Evolutionary conservation across 2,888 invertebrate genomes (phyloP).

Genomic region (Volucella inflata): DNA sequence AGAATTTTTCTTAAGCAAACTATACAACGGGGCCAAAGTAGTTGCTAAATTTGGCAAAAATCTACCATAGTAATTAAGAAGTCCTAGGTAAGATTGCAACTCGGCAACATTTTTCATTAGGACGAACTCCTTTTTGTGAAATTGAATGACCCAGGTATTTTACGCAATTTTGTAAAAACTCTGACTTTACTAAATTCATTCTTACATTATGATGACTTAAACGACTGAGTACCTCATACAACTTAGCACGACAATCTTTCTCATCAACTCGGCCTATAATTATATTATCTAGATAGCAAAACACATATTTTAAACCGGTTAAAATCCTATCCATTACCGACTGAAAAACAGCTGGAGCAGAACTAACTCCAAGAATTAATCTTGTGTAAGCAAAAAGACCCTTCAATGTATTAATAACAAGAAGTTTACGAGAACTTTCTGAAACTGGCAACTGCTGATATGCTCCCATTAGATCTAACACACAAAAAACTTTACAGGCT

Average conservation of each 20-base stretch:
- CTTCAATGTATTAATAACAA: conserved; percentile 8
- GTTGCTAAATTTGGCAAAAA: conserved; percentile 16
- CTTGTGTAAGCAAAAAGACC: conserved; percentile 15
- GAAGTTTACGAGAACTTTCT: conserved; percentile 15
- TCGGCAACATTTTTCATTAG: conserved; percentile 31
- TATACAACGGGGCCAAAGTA: conserved; percentile 10
- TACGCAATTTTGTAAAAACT: neutral
- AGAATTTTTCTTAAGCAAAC: conserved; percentile 17
- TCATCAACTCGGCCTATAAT: conserved; percentile 34
- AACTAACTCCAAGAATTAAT: conserved; percentile 45
- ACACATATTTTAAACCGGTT: conserved; percentile 18
- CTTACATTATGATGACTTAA: conserved; percentile 2
- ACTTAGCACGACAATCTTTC: no score
- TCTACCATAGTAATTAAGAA: conserved; percentile 25
- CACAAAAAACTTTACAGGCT: no score
- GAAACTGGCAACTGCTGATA: conserved; percentile 16
- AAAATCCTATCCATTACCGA: no score
- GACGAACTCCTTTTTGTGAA: no score
- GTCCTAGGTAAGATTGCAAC: conserved; percentile 61
- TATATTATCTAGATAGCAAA: conserved; percentile 55
- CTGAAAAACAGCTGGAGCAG: conserved; percentile 56
- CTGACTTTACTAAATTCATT: conserved; percentile 4
- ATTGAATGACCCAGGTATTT: neutral
- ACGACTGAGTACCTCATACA: conserved; percentile 8
- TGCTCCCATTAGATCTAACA: no score